Percentiles rank a stretch among this genome's conserved stretches.
phyloP scores from a whole-genome alignment of 1,140 invertebrate species.

The Trichonephila clavipes region DNA sequence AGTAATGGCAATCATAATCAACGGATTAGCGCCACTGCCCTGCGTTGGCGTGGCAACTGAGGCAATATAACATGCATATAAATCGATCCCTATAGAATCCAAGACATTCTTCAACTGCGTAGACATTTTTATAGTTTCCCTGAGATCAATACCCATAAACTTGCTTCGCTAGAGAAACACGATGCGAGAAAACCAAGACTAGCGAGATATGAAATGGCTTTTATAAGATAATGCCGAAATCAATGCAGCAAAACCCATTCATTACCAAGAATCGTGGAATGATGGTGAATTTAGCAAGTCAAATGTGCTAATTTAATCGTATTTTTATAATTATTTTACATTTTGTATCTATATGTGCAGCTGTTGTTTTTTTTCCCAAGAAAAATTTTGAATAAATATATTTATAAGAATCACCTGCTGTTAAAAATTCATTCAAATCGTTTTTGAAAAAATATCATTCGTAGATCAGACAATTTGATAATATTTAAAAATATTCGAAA shows the following conservation, averaged over 20 bases:
- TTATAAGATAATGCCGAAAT: background rate
- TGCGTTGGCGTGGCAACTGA: slow-evolving; percentile 5
- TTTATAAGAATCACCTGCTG: too few relatives aligned
- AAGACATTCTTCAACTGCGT: background rate
- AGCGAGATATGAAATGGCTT: background rate
- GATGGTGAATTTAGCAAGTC: too few relatives aligned
- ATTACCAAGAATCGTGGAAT: too few relatives aligned
- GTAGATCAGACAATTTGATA: too few relatives aligned
- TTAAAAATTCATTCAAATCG: too few relatives aligned
- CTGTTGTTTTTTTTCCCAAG: too few relatives aligned
- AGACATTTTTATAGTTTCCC: slow-evolving; percentile 23
- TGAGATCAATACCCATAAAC: slow-evolving; percentile 20
- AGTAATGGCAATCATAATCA: background rate
- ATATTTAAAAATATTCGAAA: too few relatives aligned
- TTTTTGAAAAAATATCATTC: too few relatives aligned
- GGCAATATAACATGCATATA: slow-evolving; percentile 27
- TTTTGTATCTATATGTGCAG: too few relatives aligned
- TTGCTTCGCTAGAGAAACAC: background rate
- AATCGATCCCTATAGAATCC: slow-evolving; percentile 30
- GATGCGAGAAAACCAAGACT: background rate
- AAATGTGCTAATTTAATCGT: too few relatives aligned
- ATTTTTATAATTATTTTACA: too few relatives aligned
- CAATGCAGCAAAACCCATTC: background rate
- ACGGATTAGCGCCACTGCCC: slow-evolving; percentile 1
- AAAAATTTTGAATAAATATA: too few relatives aligned